Evolutionary conservation across 2,113 vertebrate species (phyloP).

Genomic region (Prinia subflava): DNA sequence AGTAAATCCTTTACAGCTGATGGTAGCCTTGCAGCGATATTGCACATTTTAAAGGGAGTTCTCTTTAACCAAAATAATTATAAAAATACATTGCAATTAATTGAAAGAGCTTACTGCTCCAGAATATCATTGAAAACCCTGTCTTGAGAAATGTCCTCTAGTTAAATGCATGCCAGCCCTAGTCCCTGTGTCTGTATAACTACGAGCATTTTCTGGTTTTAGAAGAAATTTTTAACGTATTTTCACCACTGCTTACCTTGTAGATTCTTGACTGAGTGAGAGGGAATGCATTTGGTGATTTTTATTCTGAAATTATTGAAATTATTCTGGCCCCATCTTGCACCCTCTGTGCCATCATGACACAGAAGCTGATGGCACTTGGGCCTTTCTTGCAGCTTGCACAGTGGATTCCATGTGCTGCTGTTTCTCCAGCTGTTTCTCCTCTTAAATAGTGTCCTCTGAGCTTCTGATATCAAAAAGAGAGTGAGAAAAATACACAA

Average conservation of each 20-base stretch:
- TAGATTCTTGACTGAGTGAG: neutral
- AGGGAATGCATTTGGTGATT: too few species aligned
- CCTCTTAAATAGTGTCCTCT: neutral
- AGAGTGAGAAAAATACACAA: neutral
- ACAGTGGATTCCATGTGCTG: accelerated
- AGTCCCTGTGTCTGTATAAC: neutral
- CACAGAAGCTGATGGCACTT: neutral
- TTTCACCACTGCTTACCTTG: neutral
- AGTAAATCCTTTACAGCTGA: neutral
- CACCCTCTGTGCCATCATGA: neutral
- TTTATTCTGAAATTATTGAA: neutral
- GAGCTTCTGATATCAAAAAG: neutral
- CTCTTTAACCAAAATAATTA: neutral
- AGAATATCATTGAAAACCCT: neutral
- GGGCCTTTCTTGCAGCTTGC: neutral
- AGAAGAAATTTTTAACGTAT: neutral
- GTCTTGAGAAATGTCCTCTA: neutral
- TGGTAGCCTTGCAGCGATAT: neutral
- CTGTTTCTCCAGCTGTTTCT: neutral
- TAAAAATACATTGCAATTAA: neutral
- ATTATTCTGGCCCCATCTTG: neutral
- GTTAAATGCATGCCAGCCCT: neutral
- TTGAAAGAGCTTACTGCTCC: neutral
- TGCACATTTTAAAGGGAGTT: neutral
- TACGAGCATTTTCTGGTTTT: neutral